These are phyloP conservation scores for Menidia beryllina DNA, from an alignment of 2,113 vertebrate genomes.

Conservation along the genomic window DNA sequence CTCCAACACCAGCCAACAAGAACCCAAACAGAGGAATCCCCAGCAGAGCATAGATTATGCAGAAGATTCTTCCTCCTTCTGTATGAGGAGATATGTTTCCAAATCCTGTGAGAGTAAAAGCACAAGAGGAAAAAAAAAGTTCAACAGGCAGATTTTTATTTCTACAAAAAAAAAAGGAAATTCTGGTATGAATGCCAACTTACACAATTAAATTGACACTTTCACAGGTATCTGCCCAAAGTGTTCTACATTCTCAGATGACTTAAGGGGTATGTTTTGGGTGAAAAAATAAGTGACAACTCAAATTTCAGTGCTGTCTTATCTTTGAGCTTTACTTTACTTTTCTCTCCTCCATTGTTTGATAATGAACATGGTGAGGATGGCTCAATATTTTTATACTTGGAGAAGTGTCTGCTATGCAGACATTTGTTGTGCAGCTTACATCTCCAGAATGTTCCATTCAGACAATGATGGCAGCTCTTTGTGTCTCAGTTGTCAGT, in stretches of 20 bases:
- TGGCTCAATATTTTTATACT: neutral
- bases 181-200: neutral
- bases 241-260: neutral
- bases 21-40: conserved; percentile 98
- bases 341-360: neutral
- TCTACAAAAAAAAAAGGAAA: neutral
- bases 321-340: neutral
- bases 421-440: neutral
- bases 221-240: neutral
- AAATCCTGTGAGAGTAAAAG: conserved; percentile 86
- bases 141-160: neutral
- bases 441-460: neutral
- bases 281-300: too few relatives aligned
- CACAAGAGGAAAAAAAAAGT: neutral
- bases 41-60: conserved; percentile 96
- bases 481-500: neutral
- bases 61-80: conserved; percentile 97
- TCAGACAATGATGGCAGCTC: neutral
- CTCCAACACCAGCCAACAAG: conserved; percentile 96
- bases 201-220: neutral
- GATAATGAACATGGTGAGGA: neutral
- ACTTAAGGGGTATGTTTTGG: too few relatives aligned
- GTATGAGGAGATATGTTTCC: conserved; percentile 98
- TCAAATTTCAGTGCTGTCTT: neutral
- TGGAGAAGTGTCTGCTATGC: neutral